Conservation (phyloP, 1,140 invertebrate genomes). For the Rhopalosiphum padi region DNA sequence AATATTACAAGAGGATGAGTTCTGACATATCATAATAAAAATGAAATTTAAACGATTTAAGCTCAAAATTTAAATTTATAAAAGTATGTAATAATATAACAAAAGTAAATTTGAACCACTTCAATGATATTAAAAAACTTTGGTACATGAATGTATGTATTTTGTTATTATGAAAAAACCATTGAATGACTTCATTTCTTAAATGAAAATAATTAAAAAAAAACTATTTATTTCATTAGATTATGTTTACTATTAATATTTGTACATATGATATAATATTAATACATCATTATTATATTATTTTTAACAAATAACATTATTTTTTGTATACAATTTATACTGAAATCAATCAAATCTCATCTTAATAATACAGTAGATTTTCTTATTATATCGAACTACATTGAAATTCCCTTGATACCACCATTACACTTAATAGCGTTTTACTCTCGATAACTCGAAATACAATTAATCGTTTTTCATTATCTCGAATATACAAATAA, state of each 20-base stretch:
- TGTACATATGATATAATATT: not conserved
- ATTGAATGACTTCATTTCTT: not conserved
- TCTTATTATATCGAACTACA: too few relatives aligned
- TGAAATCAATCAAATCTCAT: not conserved
- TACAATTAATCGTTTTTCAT: too few relatives aligned
- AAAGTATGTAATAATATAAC: not conserved
- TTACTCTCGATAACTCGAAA: too few relatives aligned
- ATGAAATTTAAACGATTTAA: not conserved
- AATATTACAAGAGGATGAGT: not conserved
- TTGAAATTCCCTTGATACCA: too few relatives aligned
- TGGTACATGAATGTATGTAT: not conserved
- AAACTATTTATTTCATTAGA: not conserved
- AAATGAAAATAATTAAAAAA: not conserved
- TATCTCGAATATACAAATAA: too few relatives aligned
- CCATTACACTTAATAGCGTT: too few relatives aligned
- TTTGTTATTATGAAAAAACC: not conserved
- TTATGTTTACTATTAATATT: not conserved
- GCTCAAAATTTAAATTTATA: not conserved
- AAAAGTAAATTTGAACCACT: not conserved
- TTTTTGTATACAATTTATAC: not conserved
- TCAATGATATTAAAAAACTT: not conserved
- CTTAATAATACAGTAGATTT: not conserved
- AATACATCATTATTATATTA: not conserved
- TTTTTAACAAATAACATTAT: not conserved
- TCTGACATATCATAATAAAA: not conserved